phyloP scores from a whole-genome alignment of 2,888 invertebrate species.

The Teinopalpus imperialis region DNA sequence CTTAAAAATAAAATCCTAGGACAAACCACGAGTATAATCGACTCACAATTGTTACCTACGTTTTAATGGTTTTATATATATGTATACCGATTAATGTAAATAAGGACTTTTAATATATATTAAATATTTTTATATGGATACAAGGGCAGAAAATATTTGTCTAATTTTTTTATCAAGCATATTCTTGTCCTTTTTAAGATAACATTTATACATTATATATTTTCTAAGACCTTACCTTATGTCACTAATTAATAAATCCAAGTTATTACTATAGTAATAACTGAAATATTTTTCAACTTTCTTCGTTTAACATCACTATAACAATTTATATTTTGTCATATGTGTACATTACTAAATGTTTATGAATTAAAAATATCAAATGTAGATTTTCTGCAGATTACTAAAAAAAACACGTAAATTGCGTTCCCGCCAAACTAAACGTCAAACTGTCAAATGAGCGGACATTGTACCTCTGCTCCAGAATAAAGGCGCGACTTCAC shows the following conservation, averaged over 20 bases:
- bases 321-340: conserved; percentile 33
- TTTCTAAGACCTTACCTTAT: conserved; percentile 54
- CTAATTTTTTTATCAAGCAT: background rate
- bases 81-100: too few relatives aligned
- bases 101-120: too few relatives aligned
- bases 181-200: too few relatives aligned
- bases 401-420: conserved; percentile 49
- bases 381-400: conserved; percentile 37
- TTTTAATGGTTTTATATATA: too few relatives aligned
- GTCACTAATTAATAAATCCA: conserved; percentile 61
- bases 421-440: conserved; percentile 75
- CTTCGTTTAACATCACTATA: conserved; percentile 62
- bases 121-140: too few relatives aligned
- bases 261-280: conserved; percentile 77
- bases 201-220: too few relatives aligned
- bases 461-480: conserved; percentile 69
- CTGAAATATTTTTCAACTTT: conserved; percentile 67
- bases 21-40: too few relatives aligned
- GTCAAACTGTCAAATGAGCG: conserved; percentile 76
- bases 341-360: conserved; percentile 40
- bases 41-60: too few relatives aligned
- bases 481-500: conserved; percentile 77
- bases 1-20: too few relatives aligned
- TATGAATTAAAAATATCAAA: conserved; percentile 45
- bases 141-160: too few relatives aligned